Evolutionary conservation across 1,140 invertebrate species (phyloP), one percentile per base, ranked within the genome.

Genomic region (Gryon sp.): DNA sequence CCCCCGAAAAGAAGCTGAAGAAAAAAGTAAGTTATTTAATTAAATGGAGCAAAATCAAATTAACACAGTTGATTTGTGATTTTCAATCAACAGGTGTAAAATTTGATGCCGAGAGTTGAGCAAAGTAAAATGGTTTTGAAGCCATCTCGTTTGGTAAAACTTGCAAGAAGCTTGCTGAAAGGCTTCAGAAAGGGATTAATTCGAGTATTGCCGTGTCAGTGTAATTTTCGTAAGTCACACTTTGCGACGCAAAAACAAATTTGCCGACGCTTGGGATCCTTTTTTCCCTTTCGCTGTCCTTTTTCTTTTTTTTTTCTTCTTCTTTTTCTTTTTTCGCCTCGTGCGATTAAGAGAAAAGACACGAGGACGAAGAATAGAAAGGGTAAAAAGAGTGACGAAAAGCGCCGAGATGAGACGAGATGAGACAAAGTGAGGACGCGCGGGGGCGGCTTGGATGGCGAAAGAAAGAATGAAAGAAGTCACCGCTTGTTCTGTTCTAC

Each of bases 401-500:
- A 40, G 34, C 22, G 15, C 38, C 20, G 38, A 34, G 45, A 43
- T 32, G 45, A 45, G 28, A 52, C 28, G n/a, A n/a, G 30, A 19
- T 6, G 50, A 52, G 57, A 48, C 57, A 60, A 65, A 68, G 59
- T 52, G 28, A n/a, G 34, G 36, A 52, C 28, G 52, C n/a, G n/a
- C n/a, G n/a, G n/a, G n/a, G n/a, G n/a, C n/a, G n/a, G n/a, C 11
- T 16, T 59, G 14, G 43, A 20, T 30, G 30, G 15, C 32, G 53
- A 59, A 59, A 50, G 36, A 69, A 59, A 66, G 43, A 60, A 60
- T 24, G 48, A 52, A 68, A 24, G 63, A 69, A 76, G 63, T 66
- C 62, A 69, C 73, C 59, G 72, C 53, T 72, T 57, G 66, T 69
- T 59, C 57, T 22, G 69, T 63, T 19, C 62, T 68, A 57, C 63